Base-by-base conservation (phyloP, 2,888 invertebrate species). In the Xanthia icteritia region DNA sequence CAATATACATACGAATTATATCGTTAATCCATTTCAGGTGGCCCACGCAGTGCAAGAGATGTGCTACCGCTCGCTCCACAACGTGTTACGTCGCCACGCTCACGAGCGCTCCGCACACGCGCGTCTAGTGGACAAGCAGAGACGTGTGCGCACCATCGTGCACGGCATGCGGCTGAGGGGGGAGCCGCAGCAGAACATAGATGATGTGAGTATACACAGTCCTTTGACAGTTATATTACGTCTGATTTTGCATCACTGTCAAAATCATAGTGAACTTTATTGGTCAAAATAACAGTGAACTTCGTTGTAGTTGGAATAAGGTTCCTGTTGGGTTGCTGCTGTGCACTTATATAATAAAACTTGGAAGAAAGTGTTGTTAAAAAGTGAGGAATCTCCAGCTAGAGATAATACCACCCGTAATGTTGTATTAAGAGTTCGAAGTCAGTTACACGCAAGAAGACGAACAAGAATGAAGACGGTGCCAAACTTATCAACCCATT, bases 41-140 rank as follows among this genome's bases (percentile, higher is more conserved):
- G 92, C 93, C 15, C 91, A 92, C 66, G 88, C 92, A 0, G 92
- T 89, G 0, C 90, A 84, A 17, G 92, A 95, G 92, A 88, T 95
- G 94, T 93, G 93, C 56, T 92, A 92, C 90, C 92, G 93, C 71
- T 81, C 95, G 76, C 89, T 96, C 36, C 94, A 94, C 92, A 94
- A 95, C 92, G 86, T 85, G 79, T 0, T 87, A 31, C 72, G 85
- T 0, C 91, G 93, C 64, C 84, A 75, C 45, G 85, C 85, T 60
- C 82, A 79, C 89, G 89, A 89, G 89, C 91, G 90, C 54, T 54
- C 68, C 4, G 84, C 81, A 81, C 98, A 99, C 93, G 98, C 98
- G 91, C 97, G 99, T 23, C 97, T 99, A 81, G 97, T 99, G 79
- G 98, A 98, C 91, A 99, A 99, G 94, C 98, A 98, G 89, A 98